A percentile compares a stretch with the other conserved stretches of the same genome.
These are phyloP conservation scores for Gadus chalcogrammus DNA, from an alignment of 2,113 vertebrate genomes.

Conservation along the genomic window DNA sequence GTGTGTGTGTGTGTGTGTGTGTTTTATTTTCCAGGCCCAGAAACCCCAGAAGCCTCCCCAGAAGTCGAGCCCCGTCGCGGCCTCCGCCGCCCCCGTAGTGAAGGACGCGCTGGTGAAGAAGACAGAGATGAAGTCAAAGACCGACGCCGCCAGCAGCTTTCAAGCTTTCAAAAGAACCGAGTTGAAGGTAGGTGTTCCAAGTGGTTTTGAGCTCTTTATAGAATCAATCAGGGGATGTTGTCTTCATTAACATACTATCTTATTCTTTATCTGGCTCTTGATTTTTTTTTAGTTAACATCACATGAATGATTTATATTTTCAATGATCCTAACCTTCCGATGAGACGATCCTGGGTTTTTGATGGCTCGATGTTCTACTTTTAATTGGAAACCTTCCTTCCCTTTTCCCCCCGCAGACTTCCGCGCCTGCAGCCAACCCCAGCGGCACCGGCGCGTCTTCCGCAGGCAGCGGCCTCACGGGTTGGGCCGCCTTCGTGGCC, in stretches of 20 bases:
- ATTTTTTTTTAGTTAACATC: no score
- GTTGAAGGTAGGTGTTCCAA: conserved; percentile 81
- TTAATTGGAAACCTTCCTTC: not conserved
- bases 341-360: no score
- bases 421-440: conserved; percentile 80
- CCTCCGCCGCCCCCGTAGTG: conserved; percentile 81
- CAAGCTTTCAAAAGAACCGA: conserved; percentile 96
- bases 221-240: not conserved
- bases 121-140: conserved; percentile 86
- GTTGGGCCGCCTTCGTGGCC: conserved; percentile 95
- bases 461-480: conserved; percentile 85
- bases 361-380: not conserved
- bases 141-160: conserved; percentile 85
- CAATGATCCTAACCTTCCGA: no score
- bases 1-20: not conserved
- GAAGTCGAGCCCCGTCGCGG: conserved; percentile 85
- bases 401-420: conserved; percentile 67
- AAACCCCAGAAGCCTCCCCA: conserved; percentile 93
- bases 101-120: conserved; percentile 95
- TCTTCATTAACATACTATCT: not conserved
- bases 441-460: conserved; percentile 78
- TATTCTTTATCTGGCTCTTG: not conserved
- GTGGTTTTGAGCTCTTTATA: not conserved
- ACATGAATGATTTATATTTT: no score
- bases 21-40: conserved; percentile 80